Percentiles rank a stretch among this genome's conserved stretches.
Evolutionary conservation across 1,140 invertebrate species (phyloP).

Genomic region (Cheumatopsyche charites): DNA sequence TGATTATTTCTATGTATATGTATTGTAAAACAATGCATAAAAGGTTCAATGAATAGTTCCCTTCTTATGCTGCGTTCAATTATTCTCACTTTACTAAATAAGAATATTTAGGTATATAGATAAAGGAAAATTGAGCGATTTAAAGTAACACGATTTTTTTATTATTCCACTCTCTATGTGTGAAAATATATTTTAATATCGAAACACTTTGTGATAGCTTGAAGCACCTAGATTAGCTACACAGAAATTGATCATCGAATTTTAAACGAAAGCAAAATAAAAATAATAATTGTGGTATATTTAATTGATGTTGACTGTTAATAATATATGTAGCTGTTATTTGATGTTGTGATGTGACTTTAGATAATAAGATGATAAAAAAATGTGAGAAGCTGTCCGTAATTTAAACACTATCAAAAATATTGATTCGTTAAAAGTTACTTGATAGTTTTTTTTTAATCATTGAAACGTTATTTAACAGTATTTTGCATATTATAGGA

Average conservation of each 20-base stretch:
- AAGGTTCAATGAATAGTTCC: background rate
- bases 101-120: slow-evolving; percentile 6
- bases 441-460: no score
- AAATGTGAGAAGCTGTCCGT: slow-evolving; percentile 42
- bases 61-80: slow-evolving; percentile 17
- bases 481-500: no score
- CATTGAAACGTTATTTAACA: no score
- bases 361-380: slow-evolving; percentile 55
- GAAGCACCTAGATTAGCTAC: slow-evolving; percentile 48
- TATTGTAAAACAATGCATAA: background rate
- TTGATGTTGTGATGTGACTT: slow-evolving; percentile 64
- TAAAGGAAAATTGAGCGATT: slow-evolving; percentile 11
- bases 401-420: background rate
- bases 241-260: slow-evolving; percentile 53
- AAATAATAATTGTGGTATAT: slow-evolving; percentile 58
- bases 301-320: slow-evolving; percentile 65
- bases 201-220: slow-evolving; percentile 48
- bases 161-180: slow-evolving; percentile 32
- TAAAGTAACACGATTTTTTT: slow-evolving; percentile 1
- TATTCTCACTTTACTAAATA: slow-evolving; percentile 17
- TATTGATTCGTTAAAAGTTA: no score
- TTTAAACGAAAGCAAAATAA: slow-evolving; percentile 55
- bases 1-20: no score
- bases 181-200: slow-evolving; percentile 44
- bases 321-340: slow-evolving; percentile 63